Base-by-base conservation (phyloP, 30 jellyfish, hydroid and myxozoan species). In the Cassiopea andromeda region DNA sequence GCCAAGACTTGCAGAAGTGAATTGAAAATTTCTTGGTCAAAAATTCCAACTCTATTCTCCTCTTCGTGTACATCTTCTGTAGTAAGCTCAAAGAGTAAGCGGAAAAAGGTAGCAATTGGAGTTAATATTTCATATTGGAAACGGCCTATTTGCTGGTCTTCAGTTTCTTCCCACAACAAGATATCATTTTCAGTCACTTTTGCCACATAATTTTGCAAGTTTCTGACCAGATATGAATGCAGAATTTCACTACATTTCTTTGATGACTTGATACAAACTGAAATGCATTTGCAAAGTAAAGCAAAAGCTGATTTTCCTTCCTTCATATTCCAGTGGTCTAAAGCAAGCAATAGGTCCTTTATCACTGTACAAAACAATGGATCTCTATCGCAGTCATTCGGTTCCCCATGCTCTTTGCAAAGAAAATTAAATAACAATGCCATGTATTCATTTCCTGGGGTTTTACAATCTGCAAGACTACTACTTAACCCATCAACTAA, bases 1-100 rank as follows among this genome's bases (percentile, higher is more conserved):
- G 60, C 27, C 50, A 87, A 44, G 27, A 87, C 58, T 76, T 69
- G 67, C 82, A 87, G 38, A 43, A 87, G 78, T 15, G 85, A 18
- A 48, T 69, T 73, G 44, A 87, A 77, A 44, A 87, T 19, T 67
- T 72, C 86, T 45, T 68, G 61, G 8, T 67, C 27, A 8, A 19
- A 18, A 70, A 70, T 19, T 2, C 43, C 43, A 54, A 54, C 0
- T 3, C 10, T 54, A 10, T 54, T 54, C 64, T 10, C 64, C 7
- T 54, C 64, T 10, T 54, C 12, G 10, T 54, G 7, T 54, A 3
- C 45, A 12, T 48, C 78, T n/a, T 78, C 90, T 8, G 47, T 69
- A 46, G 60, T 46, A 2, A 83, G 45, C 27, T 58, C 84, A 72
- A 46, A 68, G 54, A 83, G 66, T 48, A 83, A 43, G 14, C 69